Evolutionary conservation across 2,113 vertebrate genomes (phyloP).

Genomic region (Miniopterus natalensis): DNA sequence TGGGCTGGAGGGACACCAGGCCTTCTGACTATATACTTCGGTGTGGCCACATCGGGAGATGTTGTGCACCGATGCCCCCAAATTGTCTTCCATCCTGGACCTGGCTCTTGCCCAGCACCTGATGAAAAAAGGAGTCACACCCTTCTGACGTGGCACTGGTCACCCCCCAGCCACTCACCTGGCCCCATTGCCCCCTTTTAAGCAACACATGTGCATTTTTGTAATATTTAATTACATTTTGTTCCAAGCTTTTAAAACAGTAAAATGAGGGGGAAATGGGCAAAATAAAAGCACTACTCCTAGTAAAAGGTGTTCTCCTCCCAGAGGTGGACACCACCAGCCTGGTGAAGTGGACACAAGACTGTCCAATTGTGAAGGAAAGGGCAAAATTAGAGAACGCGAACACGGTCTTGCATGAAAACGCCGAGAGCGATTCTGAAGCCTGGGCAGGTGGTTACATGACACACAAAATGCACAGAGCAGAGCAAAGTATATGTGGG

Average conservation of each 20-base stretch:
- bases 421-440: not conserved
- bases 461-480: too few relatives aligned
- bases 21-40: not conserved
- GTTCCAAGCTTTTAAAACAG: not conserved
- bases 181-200: not conserved
- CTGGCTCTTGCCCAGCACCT: not conserved
- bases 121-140: not conserved
- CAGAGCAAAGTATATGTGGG: not conserved
- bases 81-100: not conserved
- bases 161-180: not conserved
- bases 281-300: not conserved
- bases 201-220: not conserved
- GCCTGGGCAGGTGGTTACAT: not conserved
- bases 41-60: not conserved
- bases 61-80: accelerated
- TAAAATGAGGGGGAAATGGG: not conserved
- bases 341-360: not conserved
- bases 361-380: not conserved
- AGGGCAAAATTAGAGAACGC: accelerated
- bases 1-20: not conserved
- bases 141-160: not conserved
- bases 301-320: not conserved
- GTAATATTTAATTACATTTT: not conserved
- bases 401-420: accelerated
- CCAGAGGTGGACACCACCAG: too few relatives aligned